Evolutionary conservation across 1,140 invertebrate genomes (phyloP).

Genomic region (Hyles euphorbiae): DNA sequence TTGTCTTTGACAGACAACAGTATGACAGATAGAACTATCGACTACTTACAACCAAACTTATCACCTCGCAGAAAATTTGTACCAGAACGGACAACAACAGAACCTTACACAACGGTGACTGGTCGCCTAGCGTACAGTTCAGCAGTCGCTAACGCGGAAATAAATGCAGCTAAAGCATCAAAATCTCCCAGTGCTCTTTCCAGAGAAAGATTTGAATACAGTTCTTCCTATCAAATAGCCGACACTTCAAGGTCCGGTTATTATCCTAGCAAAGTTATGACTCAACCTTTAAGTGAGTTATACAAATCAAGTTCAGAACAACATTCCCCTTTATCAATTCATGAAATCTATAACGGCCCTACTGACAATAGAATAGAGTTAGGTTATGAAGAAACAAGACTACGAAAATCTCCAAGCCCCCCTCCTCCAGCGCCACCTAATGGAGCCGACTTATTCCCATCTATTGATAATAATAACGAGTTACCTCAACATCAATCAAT

Average conservation of each 20-base stretch:
- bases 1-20: slow-evolving; percentile 74
- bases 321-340: slow-evolving; percentile 78
- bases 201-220: slow-evolving; percentile 70
- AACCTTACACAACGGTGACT: slow-evolving; percentile 77
- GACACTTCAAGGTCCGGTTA: slow-evolving; percentile 54
- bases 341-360: slow-evolving; percentile 80
- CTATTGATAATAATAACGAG: slow-evolving; percentile 56
- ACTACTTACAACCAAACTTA: slow-evolving; percentile 68
- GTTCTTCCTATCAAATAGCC: slow-evolving; percentile 51
- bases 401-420: slow-evolving; percentile 79
- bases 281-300: slow-evolving; percentile 50
- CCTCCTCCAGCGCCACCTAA: slow-evolving; percentile 87
- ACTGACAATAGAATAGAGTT: slow-evolving; percentile 73
- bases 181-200: slow-evolving; percentile 71
- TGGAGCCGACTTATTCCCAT: slow-evolving; percentile 67
- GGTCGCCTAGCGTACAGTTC: slow-evolving; percentile 77
- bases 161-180: slow-evolving; percentile 66
- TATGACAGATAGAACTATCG: slow-evolving; percentile 75
- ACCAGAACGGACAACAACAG: slow-evolving; percentile 72
- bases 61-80: slow-evolving; percentile 76
- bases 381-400: slow-evolving; percentile 73
- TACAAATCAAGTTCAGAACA: slow-evolving; percentile 70
- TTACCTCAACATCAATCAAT: slow-evolving; percentile 40
- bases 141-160: slow-evolving; percentile 77
- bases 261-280: slow-evolving; percentile 49